Conservation (phyloP, 2,888 invertebrate genomes). For the Ptychoptera albimana region DNA sequence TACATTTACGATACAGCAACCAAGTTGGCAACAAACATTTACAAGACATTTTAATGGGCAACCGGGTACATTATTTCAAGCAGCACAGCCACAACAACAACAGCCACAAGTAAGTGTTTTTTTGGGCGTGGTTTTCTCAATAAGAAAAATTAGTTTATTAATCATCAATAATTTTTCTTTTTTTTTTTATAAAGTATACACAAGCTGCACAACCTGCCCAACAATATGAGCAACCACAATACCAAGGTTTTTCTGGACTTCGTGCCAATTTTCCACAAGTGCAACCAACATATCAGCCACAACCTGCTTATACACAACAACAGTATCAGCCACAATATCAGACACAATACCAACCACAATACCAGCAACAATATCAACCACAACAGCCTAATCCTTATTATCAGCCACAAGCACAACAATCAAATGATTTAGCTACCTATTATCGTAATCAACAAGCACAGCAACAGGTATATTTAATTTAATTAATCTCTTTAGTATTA, state of each 20-base stretch:
- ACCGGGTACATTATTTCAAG: conserved; percentile 11
- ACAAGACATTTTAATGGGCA: conserved; percentile 25
- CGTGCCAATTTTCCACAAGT: conserved; percentile 7
- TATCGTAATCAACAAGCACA: conserved; percentile 17
- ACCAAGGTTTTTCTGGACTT: no score
- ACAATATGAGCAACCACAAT: no score
- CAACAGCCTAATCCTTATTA: conserved; percentile 3
- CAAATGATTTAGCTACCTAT: conserved; percentile 12
- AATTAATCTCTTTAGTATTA: background rate
- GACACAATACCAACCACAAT: conserved; percentile 9
- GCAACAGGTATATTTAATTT: conserved; percentile 12
- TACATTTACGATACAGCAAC: conserved; percentile 27
- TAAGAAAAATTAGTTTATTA: background rate
- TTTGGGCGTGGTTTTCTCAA: background rate
- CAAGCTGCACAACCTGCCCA: background rate
- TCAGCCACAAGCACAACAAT: conserved; percentile 18
- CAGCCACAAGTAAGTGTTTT: conserved; percentile 7
- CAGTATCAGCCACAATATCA: conserved; percentile 8
- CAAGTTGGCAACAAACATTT: conserved; percentile 25
- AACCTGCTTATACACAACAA: conserved; percentile 12
- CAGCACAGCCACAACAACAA: conserved; percentile 11
- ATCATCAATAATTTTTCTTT: background rate
- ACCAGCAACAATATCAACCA: conserved; percentile 6
- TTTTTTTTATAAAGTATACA: conserved; percentile 1
- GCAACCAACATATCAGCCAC: conserved; percentile 12